phyloP scores from a whole-genome alignment of 2,888 invertebrate genomes.

The Melinaea marsaeus region DNA sequence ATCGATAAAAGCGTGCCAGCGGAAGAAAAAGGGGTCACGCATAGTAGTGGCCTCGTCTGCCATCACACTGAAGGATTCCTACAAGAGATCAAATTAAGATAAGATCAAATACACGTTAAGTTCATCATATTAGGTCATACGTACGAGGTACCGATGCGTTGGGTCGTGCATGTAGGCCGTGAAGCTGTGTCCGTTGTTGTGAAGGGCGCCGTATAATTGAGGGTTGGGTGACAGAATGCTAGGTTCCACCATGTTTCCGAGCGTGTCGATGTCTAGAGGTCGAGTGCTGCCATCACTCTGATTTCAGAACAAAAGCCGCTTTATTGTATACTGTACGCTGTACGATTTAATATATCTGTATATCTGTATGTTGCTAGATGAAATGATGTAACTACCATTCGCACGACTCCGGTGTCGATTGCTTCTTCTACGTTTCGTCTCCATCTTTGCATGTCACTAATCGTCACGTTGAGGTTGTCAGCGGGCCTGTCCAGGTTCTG shows the following conservation, averaged over 20 bases:
- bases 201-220: constrained; percentile 82
- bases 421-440: constrained; percentile 85
- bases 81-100: constrained; percentile 10
- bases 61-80: constrained; percentile 88
- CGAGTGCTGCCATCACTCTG: constrained; percentile 72
- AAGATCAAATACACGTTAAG: no score
- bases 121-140: constrained; percentile 26
- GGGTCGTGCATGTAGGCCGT: constrained; percentile 86
- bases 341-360: no score
- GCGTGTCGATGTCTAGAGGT: constrained; percentile 79
- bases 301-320: constrained; percentile 15
- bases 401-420: constrained; percentile 82
- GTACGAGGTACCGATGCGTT: constrained; percentile 82
- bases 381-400: constrained; percentile 59
- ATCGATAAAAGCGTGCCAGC: constrained; percentile 89
- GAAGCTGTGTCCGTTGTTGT: constrained; percentile 86
- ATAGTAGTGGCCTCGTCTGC: constrained; percentile 90
- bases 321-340: neutral
- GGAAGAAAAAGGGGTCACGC: constrained; percentile 91
- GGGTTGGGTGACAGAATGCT: constrained; percentile 80
- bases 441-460: constrained; percentile 86
- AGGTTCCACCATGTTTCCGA: constrained; percentile 86
- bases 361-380: no score
- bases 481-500: constrained; percentile 82
- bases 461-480: constrained; percentile 78